These are phyloP conservation scores for Crotalus helleri DNA, from an alignment of 2,113 vertebrate genomes.

Conservation along the genomic window DNA sequence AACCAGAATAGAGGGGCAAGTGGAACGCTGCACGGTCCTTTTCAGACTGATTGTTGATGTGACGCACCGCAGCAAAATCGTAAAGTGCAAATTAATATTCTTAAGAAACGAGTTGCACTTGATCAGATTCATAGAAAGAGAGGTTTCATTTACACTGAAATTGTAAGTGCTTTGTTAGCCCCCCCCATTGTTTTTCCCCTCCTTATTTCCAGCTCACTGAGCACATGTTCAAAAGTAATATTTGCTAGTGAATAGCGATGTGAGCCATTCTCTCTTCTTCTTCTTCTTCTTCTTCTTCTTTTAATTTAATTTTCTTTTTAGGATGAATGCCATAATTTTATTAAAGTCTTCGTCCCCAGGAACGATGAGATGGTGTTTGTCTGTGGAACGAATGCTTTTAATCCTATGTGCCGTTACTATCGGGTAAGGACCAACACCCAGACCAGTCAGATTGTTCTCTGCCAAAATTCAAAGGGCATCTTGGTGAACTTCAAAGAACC, in stretches of 20 bases:
- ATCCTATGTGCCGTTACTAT: conserved; percentile 98
- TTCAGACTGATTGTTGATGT: not conserved
- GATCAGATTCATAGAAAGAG: not conserved
- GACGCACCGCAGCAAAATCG: not conserved
- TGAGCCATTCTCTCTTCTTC: not conserved
- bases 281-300: not conserved
- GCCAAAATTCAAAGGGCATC: not conserved
- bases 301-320: conserved; percentile 55
- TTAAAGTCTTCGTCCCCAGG: conserved; percentile 97
- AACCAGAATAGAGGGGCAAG: not conserved
- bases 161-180: not conserved
- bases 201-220: not conserved
- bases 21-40: not conserved
- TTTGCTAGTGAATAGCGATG: conserved; percentile 4
- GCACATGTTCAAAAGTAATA: not conserved
- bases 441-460: not conserved
- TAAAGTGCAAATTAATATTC: not conserved
- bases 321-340: conserved; percentile 99
- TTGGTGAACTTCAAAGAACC: not conserved
- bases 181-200: not conserved
- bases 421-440: conserved; percentile 73
- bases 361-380: conserved; percentile 97
- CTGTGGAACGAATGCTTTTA: conserved; percentile 96
- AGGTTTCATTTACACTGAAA: not conserved
- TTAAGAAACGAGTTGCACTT: not conserved